Base-by-base conservation (phyloP, 1,140 invertebrate genomes). In the Drosophila virilis region DNA sequence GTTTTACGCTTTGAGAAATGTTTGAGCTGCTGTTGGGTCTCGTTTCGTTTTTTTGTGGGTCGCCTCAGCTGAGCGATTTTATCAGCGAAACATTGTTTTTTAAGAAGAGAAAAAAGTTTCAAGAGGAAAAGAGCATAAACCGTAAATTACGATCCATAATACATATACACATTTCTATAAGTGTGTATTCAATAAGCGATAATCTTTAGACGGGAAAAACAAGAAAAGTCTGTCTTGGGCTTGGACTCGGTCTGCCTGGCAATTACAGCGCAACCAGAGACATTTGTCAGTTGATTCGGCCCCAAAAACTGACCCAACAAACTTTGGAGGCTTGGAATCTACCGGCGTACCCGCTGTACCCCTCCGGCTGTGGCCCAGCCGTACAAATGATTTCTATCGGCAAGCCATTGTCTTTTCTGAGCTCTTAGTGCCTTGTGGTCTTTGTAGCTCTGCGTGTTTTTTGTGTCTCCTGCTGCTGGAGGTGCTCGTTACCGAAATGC, bases 401-500 rank as follows among this genome's bases (percentile, higher is more conserved):
- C 57, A n/a, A 6, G 64, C 70, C 71, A 82, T 82, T 82, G 80
- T 82, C 71, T 82, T 75, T 37, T 68, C 48, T 69, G 8, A 40
- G 40, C 54, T 43, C 59, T 59, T 46, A 9, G 52, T 52, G 28
- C 32, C 40, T 54, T 51, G 28, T 51, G 48, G 8, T n/a, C 46
- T 52, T 45, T 52, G 9, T 55, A n/a, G n/a, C 17, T 38, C 40
- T 33, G 17, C 1, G 17, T 15, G 37, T 58, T 46, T 58, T 46
- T 38, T 58, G 59, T 2, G 15, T 43, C 15, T 32, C 48, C 64
- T 48, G 13, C 40, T 65, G 57, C 54, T 59, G 12, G 15, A 57
- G 62, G 35, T 67, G 76, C 83, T 88, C 81, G 83, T 88, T 88
- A 88, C 62, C 83, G 45, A 88, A 86, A 86, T 82, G 76, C 83